These are phyloP conservation scores for Campodea augens DNA, from an alignment of 1,140 invertebrate species.

Conservation along the genomic window DNA sequence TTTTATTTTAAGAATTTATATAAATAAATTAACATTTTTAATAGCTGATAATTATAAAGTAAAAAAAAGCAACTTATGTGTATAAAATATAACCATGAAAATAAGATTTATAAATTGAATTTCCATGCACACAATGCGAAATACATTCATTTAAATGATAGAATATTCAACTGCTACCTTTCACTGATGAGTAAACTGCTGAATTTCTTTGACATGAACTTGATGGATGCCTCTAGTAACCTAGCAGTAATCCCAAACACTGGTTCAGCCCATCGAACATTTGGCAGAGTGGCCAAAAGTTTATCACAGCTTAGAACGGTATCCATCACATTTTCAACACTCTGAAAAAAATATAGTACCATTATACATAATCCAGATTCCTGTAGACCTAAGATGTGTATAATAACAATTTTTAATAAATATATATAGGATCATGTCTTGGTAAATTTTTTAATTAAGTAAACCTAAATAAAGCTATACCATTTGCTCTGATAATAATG, in stretches of 20 bases:
- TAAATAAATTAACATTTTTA: too few species aligned
- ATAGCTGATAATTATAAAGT: too few species aligned
- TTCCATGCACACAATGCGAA: too few species aligned
- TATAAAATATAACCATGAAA: too few species aligned
- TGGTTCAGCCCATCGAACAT: constrained; percentile 48
- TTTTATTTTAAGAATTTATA: too few species aligned
- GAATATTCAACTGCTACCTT: constrained; percentile 13
- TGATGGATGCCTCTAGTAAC: constrained; percentile 41
- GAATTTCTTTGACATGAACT: constrained; percentile 43
- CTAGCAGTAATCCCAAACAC: constrained; percentile 42
- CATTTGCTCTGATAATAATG: too few species aligned
- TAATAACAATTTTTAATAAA: too few species aligned
- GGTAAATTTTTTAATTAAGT: too few species aligned
- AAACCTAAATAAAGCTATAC: too few species aligned
- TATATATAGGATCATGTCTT: too few species aligned
- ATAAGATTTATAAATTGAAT: too few species aligned
- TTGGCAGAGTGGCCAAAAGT: constrained; percentile 40
- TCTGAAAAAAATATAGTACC: constrained; percentile 22
- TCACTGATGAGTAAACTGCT: constrained; percentile 38
- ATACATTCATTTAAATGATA: background rate
- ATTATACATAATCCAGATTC: constrained; percentile 14
- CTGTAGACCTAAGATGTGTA: constrained; percentile 15
- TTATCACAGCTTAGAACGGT: constrained; percentile 48
- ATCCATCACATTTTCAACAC: constrained; percentile 38
- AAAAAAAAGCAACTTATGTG: too few species aligned